These are phyloP conservation scores for Apamea anceps DNA, from an alignment of 2,888 invertebrate species.

Conservation along the genomic window DNA sequence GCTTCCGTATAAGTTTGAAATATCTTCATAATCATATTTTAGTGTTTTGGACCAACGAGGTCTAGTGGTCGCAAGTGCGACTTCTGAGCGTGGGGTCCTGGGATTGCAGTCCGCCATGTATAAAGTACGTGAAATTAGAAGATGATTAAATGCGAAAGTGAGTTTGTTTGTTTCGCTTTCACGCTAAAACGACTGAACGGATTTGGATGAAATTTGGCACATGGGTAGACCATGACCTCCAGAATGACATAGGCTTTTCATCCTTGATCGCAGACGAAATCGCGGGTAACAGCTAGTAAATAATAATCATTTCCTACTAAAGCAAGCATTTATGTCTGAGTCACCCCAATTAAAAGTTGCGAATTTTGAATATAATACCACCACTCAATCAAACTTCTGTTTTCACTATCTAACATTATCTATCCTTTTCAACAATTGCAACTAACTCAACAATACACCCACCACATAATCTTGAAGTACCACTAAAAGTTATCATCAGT, in stretches of 20 bases:
- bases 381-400: neutral
- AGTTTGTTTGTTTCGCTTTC: neutral
- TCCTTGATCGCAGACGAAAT: neutral
- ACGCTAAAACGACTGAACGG: neutral
- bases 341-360: conserved; percentile 15
- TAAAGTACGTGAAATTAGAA: neutral
- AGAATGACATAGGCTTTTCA: neutral
- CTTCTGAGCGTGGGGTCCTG: neutral
- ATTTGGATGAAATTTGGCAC: neutral
- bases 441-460: conserved; percentile 12
- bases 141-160: neutral
- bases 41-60: neutral
- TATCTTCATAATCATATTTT: conserved; percentile 10
- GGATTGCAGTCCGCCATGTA: neutral
- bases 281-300: neutral
- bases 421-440: conserved; percentile 4
- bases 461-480: conserved; percentile 15
- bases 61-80: neutral
- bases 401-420: neutral
- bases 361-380: neutral
- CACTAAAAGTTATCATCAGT: neutral
- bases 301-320: neutral
- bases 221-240: neutral
- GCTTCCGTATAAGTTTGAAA: conserved; percentile 25
- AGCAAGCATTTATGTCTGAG: neutral